Percentiles rank a stretch among this genome's conserved stretches.
These are phyloP conservation scores for Cardinalis cardinalis DNA, from an alignment of 2,113 vertebrate genomes.

Conservation along the genomic window DNA sequence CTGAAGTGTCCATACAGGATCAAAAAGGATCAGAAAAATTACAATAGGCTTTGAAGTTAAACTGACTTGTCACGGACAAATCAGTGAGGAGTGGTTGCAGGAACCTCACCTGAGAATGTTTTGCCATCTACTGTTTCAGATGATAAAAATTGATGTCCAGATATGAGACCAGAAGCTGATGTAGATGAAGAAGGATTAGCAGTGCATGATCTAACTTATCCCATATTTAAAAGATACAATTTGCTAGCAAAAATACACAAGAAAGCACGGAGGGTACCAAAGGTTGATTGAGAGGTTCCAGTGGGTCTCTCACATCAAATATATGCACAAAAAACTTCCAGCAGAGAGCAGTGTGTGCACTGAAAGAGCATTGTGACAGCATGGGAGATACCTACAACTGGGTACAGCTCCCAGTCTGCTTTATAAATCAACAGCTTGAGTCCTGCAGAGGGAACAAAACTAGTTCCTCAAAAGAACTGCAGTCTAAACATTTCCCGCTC, in stretches of 20 bases:
- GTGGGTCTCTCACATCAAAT: not conserved
- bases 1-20: not conserved
- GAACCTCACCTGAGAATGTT: not conserved
- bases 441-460: not conserved
- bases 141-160: not conserved
- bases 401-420: not conserved
- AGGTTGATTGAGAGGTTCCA: not conserved
- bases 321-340: not conserved
- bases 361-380: not conserved
- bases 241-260: not conserved
- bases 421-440: not conserved
- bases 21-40: not conserved
- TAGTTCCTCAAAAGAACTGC: not conserved
- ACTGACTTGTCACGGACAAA: not conserved
- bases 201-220: not conserved
- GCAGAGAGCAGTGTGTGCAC: constrained; percentile 48
- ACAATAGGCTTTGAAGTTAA: not conserved
- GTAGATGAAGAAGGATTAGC: not conserved
- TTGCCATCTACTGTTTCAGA: not conserved
- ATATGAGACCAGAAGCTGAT: not conserved
- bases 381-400: not conserved
- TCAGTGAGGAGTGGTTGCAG: not conserved
- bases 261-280: not conserved
- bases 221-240: not conserved
- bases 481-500: not conserved